phyloP scores from a whole-genome alignment of 2,888 invertebrate species.

The Acrobasis repandana region DNA sequence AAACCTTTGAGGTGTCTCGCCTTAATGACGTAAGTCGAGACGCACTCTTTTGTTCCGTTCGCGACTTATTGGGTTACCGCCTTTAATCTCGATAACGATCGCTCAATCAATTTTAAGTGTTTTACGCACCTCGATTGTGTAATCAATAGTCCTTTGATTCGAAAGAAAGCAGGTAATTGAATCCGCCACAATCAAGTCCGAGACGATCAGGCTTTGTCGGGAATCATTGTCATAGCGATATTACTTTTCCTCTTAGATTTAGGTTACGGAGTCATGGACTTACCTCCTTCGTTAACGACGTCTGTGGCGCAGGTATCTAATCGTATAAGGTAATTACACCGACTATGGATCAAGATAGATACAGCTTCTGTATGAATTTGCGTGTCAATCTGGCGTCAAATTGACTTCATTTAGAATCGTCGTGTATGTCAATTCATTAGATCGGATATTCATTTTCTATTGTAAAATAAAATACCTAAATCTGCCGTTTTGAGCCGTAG shows the following conservation, averaged over 20 bases:
- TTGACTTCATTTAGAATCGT: too few species aligned
- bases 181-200: slow-evolving; percentile 34
- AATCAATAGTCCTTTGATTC: slow-evolving; percentile 74
- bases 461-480: too few species aligned
- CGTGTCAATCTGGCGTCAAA: too few species aligned
- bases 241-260: not conserved
- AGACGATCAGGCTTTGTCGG: not conserved
- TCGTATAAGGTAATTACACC: too few species aligned
- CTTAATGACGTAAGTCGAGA: slow-evolving; percentile 75
- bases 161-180: slow-evolving; percentile 56
- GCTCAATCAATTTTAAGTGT: slow-evolving; percentile 49
- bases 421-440: too few species aligned
- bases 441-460: too few species aligned
- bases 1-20: slow-evolving; percentile 48
- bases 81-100: slow-evolving; percentile 71
- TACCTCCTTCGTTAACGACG: too few species aligned
- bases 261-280: not conserved
- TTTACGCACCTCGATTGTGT: slow-evolving; percentile 49
- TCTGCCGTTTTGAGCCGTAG: too few species aligned
- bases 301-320: too few species aligned
- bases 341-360: too few species aligned
- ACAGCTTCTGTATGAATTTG: too few species aligned
- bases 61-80: slow-evolving; percentile 71
- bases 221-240: not conserved
- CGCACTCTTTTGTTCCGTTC: slow-evolving; percentile 67